Conservation (phyloP, 2,888 invertebrate species). For the Loripinus fragilis region DNA sequence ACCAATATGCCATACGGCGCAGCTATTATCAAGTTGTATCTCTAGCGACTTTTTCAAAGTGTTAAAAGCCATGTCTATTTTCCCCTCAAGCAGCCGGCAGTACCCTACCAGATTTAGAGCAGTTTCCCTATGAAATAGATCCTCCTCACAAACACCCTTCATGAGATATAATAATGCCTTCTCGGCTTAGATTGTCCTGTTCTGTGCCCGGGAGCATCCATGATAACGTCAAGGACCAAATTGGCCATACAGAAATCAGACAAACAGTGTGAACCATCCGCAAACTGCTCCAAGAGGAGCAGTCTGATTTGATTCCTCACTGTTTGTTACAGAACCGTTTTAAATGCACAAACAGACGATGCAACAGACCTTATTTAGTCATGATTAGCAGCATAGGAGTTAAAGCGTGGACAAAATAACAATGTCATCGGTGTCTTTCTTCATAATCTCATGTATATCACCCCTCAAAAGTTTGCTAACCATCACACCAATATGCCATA, state of each 20-base stretch:
- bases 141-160: neutral
- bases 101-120: neutral
- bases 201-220: neutral
- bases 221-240: too few species aligned
- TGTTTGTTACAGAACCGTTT: too few species aligned
- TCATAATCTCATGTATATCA: too few species aligned
- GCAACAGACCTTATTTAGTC: too few species aligned
- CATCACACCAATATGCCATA: constrained; percentile 6
- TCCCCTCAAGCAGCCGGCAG: neutral
- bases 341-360: too few species aligned
- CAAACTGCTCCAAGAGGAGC: too few species aligned
- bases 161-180: neutral
- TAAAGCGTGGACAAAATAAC: too few species aligned
- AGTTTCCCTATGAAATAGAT: constrained; percentile 11
- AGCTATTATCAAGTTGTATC: neutral
- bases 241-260: too few species aligned
- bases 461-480: neutral
- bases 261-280: too few species aligned
- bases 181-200: neutral
- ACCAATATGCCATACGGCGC: constrained; percentile 1
- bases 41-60: neutral
- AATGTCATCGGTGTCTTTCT: too few species aligned
- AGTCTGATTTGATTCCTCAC: too few species aligned
- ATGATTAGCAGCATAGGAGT: too few species aligned
- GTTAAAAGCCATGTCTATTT: neutral